Conservation (phyloP, 2,797 vertebrate genomes). For the Squalus acanthias region DNA sequence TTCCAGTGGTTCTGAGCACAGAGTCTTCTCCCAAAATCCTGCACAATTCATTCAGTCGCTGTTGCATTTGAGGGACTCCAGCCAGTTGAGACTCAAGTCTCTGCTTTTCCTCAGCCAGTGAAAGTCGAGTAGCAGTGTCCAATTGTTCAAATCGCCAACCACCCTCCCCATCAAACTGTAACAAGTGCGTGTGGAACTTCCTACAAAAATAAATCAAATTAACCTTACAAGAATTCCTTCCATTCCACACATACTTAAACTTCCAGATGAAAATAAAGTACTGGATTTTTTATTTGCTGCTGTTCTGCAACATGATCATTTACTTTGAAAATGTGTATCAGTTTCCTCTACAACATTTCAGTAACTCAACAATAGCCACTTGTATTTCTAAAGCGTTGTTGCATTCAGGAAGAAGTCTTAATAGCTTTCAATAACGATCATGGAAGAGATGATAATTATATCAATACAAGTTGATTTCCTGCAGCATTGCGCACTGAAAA, state of each 20-base stretch:
- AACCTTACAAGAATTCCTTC: neutral
- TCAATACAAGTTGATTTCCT: neutral
- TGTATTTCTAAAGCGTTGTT: neutral
- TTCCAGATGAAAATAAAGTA: neutral
- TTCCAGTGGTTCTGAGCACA: slow-evolving; percentile 76
- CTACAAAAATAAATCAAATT: slow-evolving; percentile 52
- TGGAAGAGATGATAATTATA: neutral
- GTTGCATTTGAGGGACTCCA: slow-evolving; percentile 94
- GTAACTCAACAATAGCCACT: neutral
- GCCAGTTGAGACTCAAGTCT: slow-evolving; percentile 89
- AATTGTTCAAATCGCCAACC: slow-evolving; percentile 93
- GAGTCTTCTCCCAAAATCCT: slow-evolving; percentile 96
- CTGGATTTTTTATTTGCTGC: neutral
- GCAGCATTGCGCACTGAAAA: neutral
- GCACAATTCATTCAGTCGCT: slow-evolving; percentile 89
- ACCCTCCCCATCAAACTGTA: slow-evolving; percentile 95
- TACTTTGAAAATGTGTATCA: neutral
- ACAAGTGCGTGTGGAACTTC: slow-evolving; percentile 97
- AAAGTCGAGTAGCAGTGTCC: slow-evolving; percentile 86
- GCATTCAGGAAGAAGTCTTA: neutral
- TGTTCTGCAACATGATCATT: neutral
- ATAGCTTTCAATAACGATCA: neutral
- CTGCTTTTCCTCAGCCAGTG: slow-evolving; percentile 93
- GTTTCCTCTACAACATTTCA: neutral
- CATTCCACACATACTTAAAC: neutral